These are phyloP conservation scores for Barnardius zonarius DNA, from an alignment of 2,113 vertebrate species.

Conservation along the genomic window DNA sequence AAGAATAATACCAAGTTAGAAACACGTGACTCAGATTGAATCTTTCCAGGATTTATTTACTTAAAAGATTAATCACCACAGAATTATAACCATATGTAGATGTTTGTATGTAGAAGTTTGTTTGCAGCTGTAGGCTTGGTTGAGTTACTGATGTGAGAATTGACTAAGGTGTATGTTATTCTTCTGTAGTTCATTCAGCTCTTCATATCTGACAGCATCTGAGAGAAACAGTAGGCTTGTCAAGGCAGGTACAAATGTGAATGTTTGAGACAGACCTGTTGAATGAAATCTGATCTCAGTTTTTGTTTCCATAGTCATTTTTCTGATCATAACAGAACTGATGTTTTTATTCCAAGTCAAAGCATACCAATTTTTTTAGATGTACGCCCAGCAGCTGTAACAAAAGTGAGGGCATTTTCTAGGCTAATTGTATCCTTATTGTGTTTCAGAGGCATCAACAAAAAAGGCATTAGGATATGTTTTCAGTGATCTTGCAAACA, in stretches of 20 bases:
- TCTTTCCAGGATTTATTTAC: not conserved
- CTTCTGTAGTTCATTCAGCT: not conserved
- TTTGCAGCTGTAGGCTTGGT: not conserved
- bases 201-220: not conserved
- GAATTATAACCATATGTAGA: not conserved
- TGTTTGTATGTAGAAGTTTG: not conserved
- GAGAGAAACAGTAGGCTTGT: not conserved
- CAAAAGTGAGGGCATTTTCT: not conserved
- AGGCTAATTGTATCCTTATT: not conserved
- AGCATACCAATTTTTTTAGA: not conserved
- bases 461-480: slow-evolving; percentile 78
- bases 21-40: not conserved
- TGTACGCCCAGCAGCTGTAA: not conserved
- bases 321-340: not conserved
- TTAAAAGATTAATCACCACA: not conserved
- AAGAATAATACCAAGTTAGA: not conserved
- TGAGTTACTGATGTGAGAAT: not conserved
- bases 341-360: not conserved
- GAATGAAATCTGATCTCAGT: not conserved
- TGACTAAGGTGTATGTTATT: not conserved
- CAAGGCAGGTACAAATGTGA: not conserved
- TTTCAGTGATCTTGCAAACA: slow-evolving; percentile 78
- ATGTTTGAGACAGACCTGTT: not conserved
- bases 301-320: not conserved
- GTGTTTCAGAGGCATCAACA: slow-evolving; percentile 74